Conservation (phyloP, 2,797 vertebrate species). For the Menidia menidia region DNA sequence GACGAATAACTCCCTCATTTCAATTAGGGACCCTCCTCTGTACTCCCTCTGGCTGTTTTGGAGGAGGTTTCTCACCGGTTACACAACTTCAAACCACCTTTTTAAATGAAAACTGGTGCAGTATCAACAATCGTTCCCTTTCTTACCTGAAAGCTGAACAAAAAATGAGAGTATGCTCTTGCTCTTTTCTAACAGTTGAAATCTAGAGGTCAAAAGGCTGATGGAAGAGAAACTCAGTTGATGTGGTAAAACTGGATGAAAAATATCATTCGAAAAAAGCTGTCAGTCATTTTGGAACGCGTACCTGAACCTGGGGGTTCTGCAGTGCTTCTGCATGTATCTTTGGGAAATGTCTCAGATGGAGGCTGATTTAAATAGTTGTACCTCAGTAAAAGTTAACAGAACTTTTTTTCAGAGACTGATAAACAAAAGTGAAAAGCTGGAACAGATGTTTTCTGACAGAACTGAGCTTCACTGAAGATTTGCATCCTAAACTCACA, state of each 20-base stretch:
- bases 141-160: slow-evolving; percentile 24
- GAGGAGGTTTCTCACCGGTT: slow-evolving; percentile 12
- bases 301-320: no score
- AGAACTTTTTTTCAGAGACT: no score
- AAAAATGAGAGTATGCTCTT: slow-evolving; percentile 14
- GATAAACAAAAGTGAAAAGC: no score
- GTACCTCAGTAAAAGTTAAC: no score
- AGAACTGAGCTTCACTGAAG: no score
- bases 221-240: not conserved
- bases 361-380: no score
- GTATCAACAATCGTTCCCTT: slow-evolving; percentile 5
- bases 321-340: no score
- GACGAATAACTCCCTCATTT: slow-evolving; percentile 60
- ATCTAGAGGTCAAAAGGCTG: slow-evolving; percentile 11
- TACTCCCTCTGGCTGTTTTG: slow-evolving; percentile 29
- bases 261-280: not conserved
- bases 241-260: not conserved
- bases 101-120: slow-evolving; percentile 11
- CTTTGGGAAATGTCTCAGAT: no score
- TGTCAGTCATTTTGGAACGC: no score
- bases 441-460: no score
- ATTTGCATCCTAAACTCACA: no score
- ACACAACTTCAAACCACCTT: slow-evolving; percentile 6
- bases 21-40: slow-evolving; percentile 57
- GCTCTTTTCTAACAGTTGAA: slow-evolving; percentile 5